Evolutionary conservation across 2,113 vertebrate genomes (phyloP).

Genomic region (Pangasianodon hypophthalmus): DNA sequence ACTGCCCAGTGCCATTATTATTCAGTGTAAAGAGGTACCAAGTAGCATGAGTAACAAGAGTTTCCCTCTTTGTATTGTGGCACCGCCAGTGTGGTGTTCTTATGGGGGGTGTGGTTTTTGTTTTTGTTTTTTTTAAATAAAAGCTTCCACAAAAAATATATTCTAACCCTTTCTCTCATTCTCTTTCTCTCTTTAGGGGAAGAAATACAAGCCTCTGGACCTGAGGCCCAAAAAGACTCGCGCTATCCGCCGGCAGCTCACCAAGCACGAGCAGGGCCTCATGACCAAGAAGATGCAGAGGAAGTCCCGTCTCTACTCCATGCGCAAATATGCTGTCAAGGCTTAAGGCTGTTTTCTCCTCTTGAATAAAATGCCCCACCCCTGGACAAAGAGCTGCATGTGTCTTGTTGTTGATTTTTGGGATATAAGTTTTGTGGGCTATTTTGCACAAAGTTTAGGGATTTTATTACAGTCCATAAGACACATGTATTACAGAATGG

Average conservation of each 20-base stretch:
- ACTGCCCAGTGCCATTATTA: background rate
- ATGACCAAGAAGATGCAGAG: slow-evolving; percentile 95
- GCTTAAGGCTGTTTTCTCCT: slow-evolving; percentile 73
- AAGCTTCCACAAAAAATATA: no score
- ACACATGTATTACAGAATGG: background rate
- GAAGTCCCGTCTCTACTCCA: slow-evolving; percentile 87
- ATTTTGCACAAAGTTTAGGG: background rate
- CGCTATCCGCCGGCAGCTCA: slow-evolving; percentile 89
- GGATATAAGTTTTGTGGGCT: background rate
- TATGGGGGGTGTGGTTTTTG: no score
- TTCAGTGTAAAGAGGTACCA: background rate
- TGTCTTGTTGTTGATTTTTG: background rate
- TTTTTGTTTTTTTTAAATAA: no score
- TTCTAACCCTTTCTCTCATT: background rate
- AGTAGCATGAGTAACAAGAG: background rate
- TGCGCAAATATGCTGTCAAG: slow-evolving; percentile 94
- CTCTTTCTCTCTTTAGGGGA: slow-evolving; percentile 76
- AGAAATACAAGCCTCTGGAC: slow-evolving; percentile 97
- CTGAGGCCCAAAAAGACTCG: slow-evolving; percentile 97
- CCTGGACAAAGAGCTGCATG: background rate
- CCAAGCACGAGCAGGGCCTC: slow-evolving; percentile 88
- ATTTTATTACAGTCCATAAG: no score
- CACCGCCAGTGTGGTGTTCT: no score
- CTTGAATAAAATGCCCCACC: slow-evolving; percentile 72
- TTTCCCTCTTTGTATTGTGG: background rate